These are phyloP conservation scores for Macheiramphus alcinus DNA, from an alignment of 2,113 vertebrate genomes.

Conservation along the genomic window DNA sequence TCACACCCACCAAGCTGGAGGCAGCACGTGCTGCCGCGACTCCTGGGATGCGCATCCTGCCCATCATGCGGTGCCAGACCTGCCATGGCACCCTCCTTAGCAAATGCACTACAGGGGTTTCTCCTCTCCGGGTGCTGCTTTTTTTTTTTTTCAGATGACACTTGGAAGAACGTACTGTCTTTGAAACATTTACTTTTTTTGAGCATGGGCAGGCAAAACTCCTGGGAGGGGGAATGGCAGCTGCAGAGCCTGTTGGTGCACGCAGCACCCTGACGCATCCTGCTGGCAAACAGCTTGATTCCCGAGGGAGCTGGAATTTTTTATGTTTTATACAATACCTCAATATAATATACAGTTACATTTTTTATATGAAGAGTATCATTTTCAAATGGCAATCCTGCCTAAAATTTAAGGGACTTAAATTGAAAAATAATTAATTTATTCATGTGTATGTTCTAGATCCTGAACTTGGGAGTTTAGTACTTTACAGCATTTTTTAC, in stretches of 20 bases:
- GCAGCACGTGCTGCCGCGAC: fast-evolving
- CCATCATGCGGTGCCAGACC: fast-evolving
- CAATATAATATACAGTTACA: neutral
- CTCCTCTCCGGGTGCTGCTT: neutral
- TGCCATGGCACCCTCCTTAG: neutral
- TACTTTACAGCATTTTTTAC: neutral
- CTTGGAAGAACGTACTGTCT: neutral
- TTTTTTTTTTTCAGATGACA: neutral
- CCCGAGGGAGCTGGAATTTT: neutral
- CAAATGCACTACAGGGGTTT: neutral
- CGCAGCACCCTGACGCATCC: neutral
- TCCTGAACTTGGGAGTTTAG: neutral
- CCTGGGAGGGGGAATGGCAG: neutral
- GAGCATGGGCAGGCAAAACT: neutral
- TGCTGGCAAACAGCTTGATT: neutral
- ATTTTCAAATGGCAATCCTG: neutral
- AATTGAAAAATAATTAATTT: neutral
- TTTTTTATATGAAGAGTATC: neutral
- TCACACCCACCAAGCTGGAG: neutral
- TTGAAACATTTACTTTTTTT: neutral
- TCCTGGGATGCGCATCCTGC: neutral
- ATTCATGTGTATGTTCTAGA: neutral
- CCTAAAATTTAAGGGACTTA: neutral
- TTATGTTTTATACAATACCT: neutral
- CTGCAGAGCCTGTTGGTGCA: neutral